Conservation (phyloP, 2,113 vertebrate genomes). For the Ciconia maguari region DNA sequence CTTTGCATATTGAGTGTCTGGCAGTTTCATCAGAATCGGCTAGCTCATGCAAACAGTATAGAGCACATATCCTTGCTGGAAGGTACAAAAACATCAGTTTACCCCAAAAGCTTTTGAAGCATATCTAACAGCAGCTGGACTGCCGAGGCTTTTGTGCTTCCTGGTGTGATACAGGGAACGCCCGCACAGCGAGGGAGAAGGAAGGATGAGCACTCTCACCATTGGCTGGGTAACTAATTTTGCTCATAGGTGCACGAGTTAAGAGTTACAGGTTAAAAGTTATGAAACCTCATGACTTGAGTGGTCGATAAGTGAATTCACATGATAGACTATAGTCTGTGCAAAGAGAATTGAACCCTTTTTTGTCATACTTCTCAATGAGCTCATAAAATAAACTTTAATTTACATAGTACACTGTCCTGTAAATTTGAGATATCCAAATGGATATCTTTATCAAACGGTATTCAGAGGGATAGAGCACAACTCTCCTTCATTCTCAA, state of each 20-base stretch:
- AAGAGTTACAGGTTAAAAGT: background rate
- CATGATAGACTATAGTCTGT: background rate
- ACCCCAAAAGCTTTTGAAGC: background rate
- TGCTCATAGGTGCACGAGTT: background rate
- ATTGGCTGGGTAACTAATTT: background rate
- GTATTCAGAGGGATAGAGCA: background rate
- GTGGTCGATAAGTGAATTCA: background rate
- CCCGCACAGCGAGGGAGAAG: rapidly evolving
- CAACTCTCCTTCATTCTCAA: background rate
- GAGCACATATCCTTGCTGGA: background rate
- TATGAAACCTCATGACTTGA: background rate
- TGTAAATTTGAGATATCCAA: background rate
- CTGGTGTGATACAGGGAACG: background rate
- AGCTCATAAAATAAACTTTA: background rate
- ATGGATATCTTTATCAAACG: too few species aligned
- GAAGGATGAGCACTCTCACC: background rate
- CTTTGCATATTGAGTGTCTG: background rate
- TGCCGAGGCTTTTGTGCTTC: background rate
- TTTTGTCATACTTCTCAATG: background rate
- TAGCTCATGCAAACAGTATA: background rate
- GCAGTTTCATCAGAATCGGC: background rate
- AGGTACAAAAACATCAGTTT: background rate
- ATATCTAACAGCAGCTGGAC: background rate
- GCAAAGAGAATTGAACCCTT: background rate
- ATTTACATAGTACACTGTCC: rapidly evolving